phyloP scores from a whole-genome alignment of 2,888 invertebrate genomes.

The Hedychridium roseum region DNA sequence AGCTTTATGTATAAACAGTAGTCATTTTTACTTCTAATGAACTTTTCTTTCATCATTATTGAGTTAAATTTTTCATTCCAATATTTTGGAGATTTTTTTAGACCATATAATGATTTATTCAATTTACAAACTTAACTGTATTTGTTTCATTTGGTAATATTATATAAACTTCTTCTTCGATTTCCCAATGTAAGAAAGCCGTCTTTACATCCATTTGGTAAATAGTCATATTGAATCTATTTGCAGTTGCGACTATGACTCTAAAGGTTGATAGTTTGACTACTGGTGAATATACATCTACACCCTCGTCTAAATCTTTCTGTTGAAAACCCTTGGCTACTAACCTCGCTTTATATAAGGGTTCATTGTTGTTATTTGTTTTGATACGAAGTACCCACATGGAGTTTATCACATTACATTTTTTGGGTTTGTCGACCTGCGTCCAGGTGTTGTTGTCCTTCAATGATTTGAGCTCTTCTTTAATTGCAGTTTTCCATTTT shows the following conservation, averaged over 20 bases:
- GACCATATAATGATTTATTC: no score
- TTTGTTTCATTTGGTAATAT: not conserved
- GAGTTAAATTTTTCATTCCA: no score
- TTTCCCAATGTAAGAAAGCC: not conserved
- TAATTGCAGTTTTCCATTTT: constrained; percentile 16
- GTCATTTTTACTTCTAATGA: no score
- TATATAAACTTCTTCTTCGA: not conserved
- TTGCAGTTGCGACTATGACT: not conserved
- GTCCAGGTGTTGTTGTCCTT: constrained; percentile 15
- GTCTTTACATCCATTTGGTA: not conserved
- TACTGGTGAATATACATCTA: not conserved
- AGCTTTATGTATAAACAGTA: no score
- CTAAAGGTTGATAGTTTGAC: not conserved
- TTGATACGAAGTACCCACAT: constrained; percentile 11
- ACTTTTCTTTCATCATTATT: no score
- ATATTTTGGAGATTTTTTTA: no score
- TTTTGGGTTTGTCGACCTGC: constrained; percentile 8
- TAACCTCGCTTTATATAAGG: not conserved
- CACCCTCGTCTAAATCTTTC: not conserved
- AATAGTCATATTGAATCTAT: not conserved
- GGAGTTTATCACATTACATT: constrained; percentile 1
- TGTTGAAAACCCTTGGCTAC: not conserved
- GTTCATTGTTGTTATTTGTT: not conserved
- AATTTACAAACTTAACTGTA: no score
- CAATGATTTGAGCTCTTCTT: constrained; percentile 15